Conservation (phyloP, 2,797 vertebrate genomes). For the Chiroxiphia lanceolata region DNA sequence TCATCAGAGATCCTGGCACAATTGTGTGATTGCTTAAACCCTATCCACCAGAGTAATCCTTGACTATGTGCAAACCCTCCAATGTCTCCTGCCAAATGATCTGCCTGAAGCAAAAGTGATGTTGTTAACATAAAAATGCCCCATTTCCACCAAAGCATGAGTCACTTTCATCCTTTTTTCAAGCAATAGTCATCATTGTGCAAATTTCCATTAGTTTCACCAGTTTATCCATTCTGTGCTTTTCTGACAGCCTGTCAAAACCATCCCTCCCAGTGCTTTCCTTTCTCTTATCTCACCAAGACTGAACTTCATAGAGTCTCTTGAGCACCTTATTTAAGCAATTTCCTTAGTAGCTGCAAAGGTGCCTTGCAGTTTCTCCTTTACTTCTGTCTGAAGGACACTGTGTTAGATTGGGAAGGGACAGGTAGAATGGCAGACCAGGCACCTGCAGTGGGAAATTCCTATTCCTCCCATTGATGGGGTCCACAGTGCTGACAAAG, state of each 20-base stretch:
- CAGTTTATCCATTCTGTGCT: not conserved
- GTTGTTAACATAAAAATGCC: not conserved
- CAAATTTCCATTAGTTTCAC: not conserved
- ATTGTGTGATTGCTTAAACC: not conserved
- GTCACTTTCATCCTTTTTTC: not conserved
- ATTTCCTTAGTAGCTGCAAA: not conserved
- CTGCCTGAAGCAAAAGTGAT: not conserved
- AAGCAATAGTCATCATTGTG: not conserved
- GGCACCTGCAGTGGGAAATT: not conserved
- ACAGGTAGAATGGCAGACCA: not conserved
- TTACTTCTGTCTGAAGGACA: not conserved
- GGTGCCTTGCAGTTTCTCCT: not conserved
- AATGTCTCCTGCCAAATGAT: not conserved
- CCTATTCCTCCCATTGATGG: not conserved
- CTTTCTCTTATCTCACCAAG: not conserved
- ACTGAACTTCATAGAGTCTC: not conserved
- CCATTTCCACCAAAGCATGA: not conserved
- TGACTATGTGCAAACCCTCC: not conserved
- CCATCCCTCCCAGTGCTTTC: fast-evolving
- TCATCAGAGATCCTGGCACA: not conserved
- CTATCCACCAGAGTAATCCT: not conserved
- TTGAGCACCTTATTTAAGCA: not conserved
- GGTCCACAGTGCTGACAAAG: not conserved
- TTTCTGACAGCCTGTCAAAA: not conserved
- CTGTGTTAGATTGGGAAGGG: not conserved